Evolutionary conservation across 2,888 invertebrate species (phyloP), one percentile per base, ranked within the genome.

Genomic region (Nephrocerus scutellatus): DNA sequence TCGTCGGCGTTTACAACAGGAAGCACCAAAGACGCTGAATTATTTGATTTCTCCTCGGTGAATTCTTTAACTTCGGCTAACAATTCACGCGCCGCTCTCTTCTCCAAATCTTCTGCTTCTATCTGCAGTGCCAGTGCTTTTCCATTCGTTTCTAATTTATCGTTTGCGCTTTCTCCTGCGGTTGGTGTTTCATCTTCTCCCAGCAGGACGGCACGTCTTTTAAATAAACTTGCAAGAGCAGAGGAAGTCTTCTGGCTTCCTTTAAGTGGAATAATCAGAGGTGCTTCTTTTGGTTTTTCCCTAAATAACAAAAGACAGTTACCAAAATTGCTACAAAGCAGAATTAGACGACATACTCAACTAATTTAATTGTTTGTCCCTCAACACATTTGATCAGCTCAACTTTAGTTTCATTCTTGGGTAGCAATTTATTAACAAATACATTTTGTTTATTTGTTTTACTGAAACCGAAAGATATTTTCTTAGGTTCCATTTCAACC

Each of bases 391-490:
- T 82, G 39, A 87, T 83, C 31, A 80, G 75, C 55, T 88, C 82
- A 7, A 65, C 50, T 51, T 72, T 75, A 52, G 73, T 74, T 40
- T 76, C 75, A 38, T 72, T 68, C 32, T 67, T 62, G n/a, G 53
- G 48, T 53, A 57, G 52, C 32, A 37, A 34, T 44, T 60, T 60
- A 21, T 32, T 47, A 4, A 50, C 36, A 25, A 73, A 52, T 8
- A 76, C 51, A 39, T 62, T 64, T 6, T 72, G 49, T 54, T 77
- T 79, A 51, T 76, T 79, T 5, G 66, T 59, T 72, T 86, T 87
- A 53, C 73, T 77, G 68, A 88, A 88, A 31, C 83, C 79, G 63
- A 88, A 88, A 0, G 85, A 85, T 59, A 88, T 80, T 62, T 86
- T 86, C 50, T 84, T 84, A 35, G 70, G 64, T 49, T 80, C 79